Evolutionary conservation across 2,888 invertebrate genomes (phyloP).

Genomic region (Ichneumoninae sp.): DNA sequence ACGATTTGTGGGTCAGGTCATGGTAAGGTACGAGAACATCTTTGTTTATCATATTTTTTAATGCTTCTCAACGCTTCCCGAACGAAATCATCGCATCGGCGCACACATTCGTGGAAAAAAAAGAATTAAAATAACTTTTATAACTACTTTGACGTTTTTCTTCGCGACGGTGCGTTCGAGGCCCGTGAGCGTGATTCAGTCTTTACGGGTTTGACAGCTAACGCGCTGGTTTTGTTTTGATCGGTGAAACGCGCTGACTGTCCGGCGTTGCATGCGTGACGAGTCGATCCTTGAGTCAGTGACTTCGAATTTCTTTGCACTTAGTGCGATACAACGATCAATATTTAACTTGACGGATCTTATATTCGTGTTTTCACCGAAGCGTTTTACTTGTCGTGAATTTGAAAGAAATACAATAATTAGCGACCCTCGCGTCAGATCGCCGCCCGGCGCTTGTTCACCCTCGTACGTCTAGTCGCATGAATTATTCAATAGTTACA

Average conservation of each 20-base stretch:
- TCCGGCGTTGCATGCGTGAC: constrained; percentile 2
- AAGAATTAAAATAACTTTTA: neutral
- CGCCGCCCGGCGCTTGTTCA: neutral
- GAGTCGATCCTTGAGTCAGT: neutral
- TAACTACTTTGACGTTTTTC: neutral
- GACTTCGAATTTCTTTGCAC: neutral
- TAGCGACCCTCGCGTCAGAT: neutral
- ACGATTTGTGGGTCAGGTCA: constrained; percentile 78
- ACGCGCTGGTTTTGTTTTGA: constrained; percentile 63
- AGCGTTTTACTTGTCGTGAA: neutral
- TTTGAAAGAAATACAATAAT: neutral
- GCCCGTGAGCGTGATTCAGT: constrained; percentile 9
- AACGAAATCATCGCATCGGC: neutral
- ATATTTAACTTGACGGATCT: neutral
- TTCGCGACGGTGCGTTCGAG: neutral
- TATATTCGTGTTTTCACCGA: neutral
- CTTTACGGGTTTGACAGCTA: constrained; percentile 57
- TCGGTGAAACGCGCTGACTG: constrained; percentile 27
- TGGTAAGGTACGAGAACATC: constrained; percentile 79
- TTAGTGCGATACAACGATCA: neutral
- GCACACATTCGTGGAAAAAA: neutral
- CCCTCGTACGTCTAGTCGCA: constrained; percentile 15
- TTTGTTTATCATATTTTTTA: neutral
- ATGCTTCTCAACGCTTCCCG: neutral
- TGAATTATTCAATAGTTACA: constrained; percentile 57